Percentiles rank a stretch among this genome's conserved stretches.
Conservation (phyloP, 1,140 invertebrate genomes). For the Sitophilus oryzae region DNA sequence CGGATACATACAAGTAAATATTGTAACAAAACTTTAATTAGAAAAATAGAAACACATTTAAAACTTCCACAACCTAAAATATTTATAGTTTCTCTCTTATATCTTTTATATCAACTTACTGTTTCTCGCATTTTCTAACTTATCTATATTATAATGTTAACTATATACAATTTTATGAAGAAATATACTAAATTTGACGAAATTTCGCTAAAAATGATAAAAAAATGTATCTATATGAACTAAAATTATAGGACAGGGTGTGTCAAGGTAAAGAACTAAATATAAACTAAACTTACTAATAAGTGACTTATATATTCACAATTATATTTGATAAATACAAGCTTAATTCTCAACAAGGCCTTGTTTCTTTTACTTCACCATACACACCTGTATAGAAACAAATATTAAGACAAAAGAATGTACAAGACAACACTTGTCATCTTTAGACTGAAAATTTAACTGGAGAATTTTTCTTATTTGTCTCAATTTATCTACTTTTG, state of each 20-base stretch:
- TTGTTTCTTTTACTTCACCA: neutral
- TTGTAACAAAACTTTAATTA: neutral
- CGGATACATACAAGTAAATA: too few species aligned
- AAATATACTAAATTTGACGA: too few species aligned
- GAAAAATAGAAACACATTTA: neutral
- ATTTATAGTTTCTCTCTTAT: neutral
- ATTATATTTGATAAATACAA: neutral
- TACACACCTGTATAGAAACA: neutral
- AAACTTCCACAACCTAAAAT: neutral
- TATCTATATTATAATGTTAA: neutral
- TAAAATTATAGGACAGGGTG: neutral
- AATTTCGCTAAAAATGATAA: too few species aligned
- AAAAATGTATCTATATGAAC: too few species aligned
- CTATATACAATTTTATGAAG: too few species aligned
- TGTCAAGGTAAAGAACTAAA: neutral
- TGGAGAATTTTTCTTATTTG: too few species aligned
- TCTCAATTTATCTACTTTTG: constrained; percentile 36
- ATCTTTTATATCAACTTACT: neutral
- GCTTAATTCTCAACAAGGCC: neutral
- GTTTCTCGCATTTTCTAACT: neutral
- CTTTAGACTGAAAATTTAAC: too few species aligned
- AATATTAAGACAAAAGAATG: neutral
- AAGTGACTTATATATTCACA: neutral
- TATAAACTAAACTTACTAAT: neutral
- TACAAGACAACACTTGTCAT: neutral